Conservation (phyloP, 2,888 invertebrate species). For the Polyommatus iphigenia region DNA sequence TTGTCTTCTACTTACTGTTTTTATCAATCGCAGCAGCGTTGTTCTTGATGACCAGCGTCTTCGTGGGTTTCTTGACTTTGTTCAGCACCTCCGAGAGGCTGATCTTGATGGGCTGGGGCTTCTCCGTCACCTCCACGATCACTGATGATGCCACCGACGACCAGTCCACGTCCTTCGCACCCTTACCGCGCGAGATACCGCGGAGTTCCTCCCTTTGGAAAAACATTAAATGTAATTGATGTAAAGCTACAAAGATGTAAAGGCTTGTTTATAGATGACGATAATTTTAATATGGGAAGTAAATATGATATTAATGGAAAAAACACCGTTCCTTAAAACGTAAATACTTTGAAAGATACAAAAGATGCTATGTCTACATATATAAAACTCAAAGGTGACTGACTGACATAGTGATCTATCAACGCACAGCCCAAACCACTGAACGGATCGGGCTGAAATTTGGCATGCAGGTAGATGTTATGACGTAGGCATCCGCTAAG, state of each 20-base stretch:
- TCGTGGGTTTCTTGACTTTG: slow-evolving; percentile 84
- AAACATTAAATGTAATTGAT: background rate
- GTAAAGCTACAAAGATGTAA: background rate
- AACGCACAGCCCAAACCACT: too few relatives aligned
- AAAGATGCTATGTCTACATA: too few relatives aligned
- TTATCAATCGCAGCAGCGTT: slow-evolving; percentile 75
- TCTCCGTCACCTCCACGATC: slow-evolving; percentile 80
- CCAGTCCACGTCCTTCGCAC: slow-evolving; percentile 94
- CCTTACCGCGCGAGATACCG: slow-evolving; percentile 90
- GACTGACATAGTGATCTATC: too few relatives aligned
- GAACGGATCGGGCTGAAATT: too few relatives aligned
- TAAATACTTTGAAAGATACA: too few relatives aligned
- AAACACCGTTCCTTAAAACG: too few relatives aligned
- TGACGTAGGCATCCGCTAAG: too few relatives aligned
- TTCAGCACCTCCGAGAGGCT: slow-evolving; percentile 86
- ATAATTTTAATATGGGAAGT: background rate
- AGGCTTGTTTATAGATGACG: background rate
- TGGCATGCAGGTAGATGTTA: too few relatives aligned
- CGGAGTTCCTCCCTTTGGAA: slow-evolving; percentile 87
- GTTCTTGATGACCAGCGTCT: slow-evolving; percentile 78
- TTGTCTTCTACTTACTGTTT: slow-evolving; percentile 78
- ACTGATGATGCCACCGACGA: slow-evolving; percentile 85
- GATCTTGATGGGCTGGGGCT: slow-evolving; percentile 88
- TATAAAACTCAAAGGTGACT: too few relatives aligned
- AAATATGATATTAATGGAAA: too few relatives aligned